Percentiles rank a stretch among this genome's conserved stretches.
Evolutionary conservation across 1,140 invertebrate genomes (phyloP).

Genomic region (Sminthurinus signatus): DNA sequence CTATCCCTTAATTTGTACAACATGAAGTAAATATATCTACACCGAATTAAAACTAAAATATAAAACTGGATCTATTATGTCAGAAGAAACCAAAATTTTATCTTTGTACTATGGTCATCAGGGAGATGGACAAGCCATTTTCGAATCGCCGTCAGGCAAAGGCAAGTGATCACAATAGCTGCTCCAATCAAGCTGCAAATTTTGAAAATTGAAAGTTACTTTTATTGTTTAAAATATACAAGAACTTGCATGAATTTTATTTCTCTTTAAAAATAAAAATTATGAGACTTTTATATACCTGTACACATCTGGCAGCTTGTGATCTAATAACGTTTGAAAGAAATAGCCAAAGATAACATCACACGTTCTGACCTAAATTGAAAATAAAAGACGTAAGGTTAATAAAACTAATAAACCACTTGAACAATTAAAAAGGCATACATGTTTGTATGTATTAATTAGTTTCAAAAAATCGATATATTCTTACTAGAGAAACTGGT

Average conservation of each 20-base stretch:
- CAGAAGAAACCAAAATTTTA: constrained; percentile 13
- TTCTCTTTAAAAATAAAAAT: too few species aligned
- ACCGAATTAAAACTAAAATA: too few species aligned
- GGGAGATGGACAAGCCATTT: constrained; percentile 73
- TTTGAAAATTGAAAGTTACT: background rate
- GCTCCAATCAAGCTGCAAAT: constrained; percentile 70
- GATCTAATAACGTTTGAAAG: constrained; percentile 17
- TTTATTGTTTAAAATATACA: background rate
- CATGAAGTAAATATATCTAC: too few species aligned
- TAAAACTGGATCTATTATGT: background rate
- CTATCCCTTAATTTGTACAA: too few species aligned
- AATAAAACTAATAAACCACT: too few species aligned
- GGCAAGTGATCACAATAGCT: constrained; percentile 73
- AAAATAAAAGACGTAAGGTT: too few species aligned
- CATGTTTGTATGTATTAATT: too few species aligned
- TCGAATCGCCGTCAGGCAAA: constrained; percentile 69
- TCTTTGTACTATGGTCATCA: constrained; percentile 10
- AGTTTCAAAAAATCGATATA: too few species aligned
- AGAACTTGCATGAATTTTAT: too few species aligned
- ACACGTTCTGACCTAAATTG: too few species aligned
- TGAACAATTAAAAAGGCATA: too few species aligned
- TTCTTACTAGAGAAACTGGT: constrained; percentile 18
- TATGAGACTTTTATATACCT: constrained; percentile 7
- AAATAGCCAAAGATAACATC: constrained; percentile 27
- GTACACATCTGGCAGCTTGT: constrained; percentile 7